phyloP scores from a whole-genome alignment of 2,888 invertebrate genomes.

The Drosophila anomelani region DNA sequence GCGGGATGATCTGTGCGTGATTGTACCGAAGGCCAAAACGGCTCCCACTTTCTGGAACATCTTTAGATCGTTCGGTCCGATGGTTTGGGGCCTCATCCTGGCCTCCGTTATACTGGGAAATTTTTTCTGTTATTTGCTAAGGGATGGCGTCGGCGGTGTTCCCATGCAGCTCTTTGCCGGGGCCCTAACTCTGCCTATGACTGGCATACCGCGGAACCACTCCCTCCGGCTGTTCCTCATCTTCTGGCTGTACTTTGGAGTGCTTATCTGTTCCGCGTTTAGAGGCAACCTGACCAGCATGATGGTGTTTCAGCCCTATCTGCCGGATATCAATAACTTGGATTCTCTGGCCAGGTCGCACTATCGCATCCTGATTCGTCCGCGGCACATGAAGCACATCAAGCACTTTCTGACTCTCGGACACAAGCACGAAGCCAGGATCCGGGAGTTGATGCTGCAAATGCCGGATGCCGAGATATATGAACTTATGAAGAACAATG shows the following conservation, averaged over 20 bases:
- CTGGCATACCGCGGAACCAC: conserved; percentile 44
- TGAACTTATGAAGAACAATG: conserved; percentile 83
- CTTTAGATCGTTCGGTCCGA: conserved; percentile 79
- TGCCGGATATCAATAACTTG: conserved; percentile 81
- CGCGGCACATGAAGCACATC: conserved; percentile 84
- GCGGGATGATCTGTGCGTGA: conserved; percentile 86
- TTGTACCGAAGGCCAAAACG: conserved; percentile 86
- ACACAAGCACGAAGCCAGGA: conserved; percentile 53
- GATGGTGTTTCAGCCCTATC: conserved; percentile 77
- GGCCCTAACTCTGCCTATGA: conserved; percentile 72
- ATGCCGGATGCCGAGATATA: conserved; percentile 84
- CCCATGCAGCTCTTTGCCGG: conserved; percentile 70
- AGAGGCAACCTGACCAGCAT: conserved; percentile 83
- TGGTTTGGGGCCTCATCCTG: conserved; percentile 77
- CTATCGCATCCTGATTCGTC: conserved; percentile 82
- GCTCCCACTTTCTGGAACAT: conserved; percentile 85
- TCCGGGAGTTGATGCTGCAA: conserved; percentile 83
- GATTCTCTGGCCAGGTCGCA: conserved; percentile 72
- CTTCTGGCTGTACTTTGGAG: conserved; percentile 82
- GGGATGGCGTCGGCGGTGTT: conserved; percentile 7
- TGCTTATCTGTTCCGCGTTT: conserved; percentile 82
- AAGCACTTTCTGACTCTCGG: conserved; percentile 83
- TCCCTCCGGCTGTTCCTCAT: conserved; percentile 75
- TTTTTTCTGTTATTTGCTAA: conserved; percentile 53
- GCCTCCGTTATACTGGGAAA: conserved; percentile 67